Percentiles rank a stretch among this genome's conserved stretches.
These are phyloP conservation scores for Cossypha caffra DNA, from an alignment of 2,797 vertebrate genomes.

Conservation along the genomic window DNA sequence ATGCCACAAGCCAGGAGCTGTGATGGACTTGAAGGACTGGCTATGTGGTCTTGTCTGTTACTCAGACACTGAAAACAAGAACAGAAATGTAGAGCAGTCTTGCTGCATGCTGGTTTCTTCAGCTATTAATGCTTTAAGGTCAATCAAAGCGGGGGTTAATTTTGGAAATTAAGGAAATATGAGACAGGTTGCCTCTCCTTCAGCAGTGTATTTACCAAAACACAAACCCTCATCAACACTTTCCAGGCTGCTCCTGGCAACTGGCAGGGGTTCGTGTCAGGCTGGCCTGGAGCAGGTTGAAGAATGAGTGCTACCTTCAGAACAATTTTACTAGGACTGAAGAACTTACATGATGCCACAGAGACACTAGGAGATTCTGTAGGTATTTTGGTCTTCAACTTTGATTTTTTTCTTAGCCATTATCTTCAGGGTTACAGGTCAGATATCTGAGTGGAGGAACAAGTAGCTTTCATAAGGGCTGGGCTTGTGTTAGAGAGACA, in stretches of 20 bases:
- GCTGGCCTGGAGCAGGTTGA: background rate
- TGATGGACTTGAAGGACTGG: background rate
- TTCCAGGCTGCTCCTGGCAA: background rate
- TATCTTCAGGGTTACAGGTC: background rate
- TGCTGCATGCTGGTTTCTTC: background rate
- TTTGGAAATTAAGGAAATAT: background rate
- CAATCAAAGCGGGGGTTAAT: background rate
- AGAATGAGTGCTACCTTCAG: background rate
- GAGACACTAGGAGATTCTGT: background rate
- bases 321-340: background rate
- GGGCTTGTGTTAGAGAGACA: background rate
- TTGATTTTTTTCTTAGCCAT: background rate
- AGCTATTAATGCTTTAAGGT: background rate
- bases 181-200: background rate
- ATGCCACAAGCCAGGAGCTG: rapidly evolving
- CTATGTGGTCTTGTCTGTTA: background rate
- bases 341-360: background rate
- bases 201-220: background rate
- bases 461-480: background rate
- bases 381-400: background rate
- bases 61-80: background rate
- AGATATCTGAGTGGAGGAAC: background rate
- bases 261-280: background rate
- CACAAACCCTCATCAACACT: background rate
- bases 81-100: background rate